phyloP scores from a whole-genome alignment of 2,113 vertebrate genomes.

The Scalopus aquaticus region DNA sequence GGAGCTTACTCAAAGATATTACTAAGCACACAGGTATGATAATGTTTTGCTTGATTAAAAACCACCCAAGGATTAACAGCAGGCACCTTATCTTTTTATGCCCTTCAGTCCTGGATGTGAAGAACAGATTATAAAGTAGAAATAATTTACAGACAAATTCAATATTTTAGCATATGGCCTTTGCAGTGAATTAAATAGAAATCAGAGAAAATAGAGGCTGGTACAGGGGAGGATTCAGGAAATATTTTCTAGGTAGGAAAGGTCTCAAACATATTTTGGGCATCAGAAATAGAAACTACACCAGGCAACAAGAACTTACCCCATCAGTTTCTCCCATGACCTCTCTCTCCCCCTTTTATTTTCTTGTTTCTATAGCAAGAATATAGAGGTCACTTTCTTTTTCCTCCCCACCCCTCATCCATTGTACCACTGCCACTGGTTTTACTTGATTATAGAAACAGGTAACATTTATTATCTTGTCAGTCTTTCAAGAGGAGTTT shows the following conservation, averaged over 20 bases:
- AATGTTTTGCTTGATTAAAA: not conserved
- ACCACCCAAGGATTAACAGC: not conserved
- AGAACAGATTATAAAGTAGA: slow-evolving; percentile 13
- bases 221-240: not conserved
- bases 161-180: not conserved
- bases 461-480: slow-evolving; percentile 17
- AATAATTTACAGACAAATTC: not conserved
- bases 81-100: not conserved
- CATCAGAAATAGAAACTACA: not conserved
- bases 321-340: not conserved
- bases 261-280: not conserved
- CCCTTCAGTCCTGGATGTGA: not conserved
- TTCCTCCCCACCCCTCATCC: not conserved
- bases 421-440: not conserved
- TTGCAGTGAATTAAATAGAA: not conserved
- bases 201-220: not conserved
- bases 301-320: not conserved
- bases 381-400: not conserved
- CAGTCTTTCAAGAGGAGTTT: not conserved
- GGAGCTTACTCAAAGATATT: not conserved
- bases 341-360: not conserved
- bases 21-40: not conserved
- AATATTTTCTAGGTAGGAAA: not conserved
- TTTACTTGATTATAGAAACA: not conserved
- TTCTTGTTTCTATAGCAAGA: not conserved